Evolutionary conservation across 2,113 vertebrate genomes (phyloP).

Genomic region (Chunga burmeisteri): DNA sequence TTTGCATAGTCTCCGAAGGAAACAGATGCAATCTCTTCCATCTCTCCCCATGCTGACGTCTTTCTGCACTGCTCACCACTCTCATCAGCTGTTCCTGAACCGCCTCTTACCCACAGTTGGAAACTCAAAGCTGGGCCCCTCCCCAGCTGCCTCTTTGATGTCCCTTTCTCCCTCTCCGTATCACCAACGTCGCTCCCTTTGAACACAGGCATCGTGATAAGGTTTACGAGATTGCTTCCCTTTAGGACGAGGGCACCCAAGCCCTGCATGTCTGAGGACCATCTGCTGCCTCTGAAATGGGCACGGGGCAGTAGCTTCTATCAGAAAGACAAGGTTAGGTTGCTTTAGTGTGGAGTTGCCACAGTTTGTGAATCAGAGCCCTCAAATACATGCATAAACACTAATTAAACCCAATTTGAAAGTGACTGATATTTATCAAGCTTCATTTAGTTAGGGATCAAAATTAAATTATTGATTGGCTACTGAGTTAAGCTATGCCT

Average conservation of each 20-base stretch:
- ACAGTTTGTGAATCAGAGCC: constrained; percentile 38
- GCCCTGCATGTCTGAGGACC: background rate
- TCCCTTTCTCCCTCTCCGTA: background rate
- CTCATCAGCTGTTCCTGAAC: constrained; percentile 44
- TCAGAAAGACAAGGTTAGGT: background rate
- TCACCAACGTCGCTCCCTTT: background rate
- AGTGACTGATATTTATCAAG: constrained; percentile 37
- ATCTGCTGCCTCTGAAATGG: background rate
- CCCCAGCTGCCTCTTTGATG: constrained; percentile 6
- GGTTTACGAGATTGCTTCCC: constrained; percentile 3
- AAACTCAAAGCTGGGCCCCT: constrained; percentile 35
- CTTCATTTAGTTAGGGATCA: constrained; percentile 41
- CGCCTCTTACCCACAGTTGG: background rate
- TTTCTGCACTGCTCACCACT: constrained; percentile 3
- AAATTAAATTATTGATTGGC: constrained; percentile 52
- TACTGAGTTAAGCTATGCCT: background rate
- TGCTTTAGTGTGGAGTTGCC: background rate
- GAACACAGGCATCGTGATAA: background rate
- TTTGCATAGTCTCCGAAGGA: constrained; percentile 27
- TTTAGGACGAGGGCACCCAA: background rate
- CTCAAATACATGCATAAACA: constrained; percentile 24
- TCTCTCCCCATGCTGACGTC: background rate
- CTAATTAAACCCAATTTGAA: constrained; percentile 46
- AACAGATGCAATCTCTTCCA: constrained; percentile 26
- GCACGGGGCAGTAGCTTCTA: background rate